phyloP scores from a whole-genome alignment of 2,113 vertebrate species.

The Tyto alba region DNA sequence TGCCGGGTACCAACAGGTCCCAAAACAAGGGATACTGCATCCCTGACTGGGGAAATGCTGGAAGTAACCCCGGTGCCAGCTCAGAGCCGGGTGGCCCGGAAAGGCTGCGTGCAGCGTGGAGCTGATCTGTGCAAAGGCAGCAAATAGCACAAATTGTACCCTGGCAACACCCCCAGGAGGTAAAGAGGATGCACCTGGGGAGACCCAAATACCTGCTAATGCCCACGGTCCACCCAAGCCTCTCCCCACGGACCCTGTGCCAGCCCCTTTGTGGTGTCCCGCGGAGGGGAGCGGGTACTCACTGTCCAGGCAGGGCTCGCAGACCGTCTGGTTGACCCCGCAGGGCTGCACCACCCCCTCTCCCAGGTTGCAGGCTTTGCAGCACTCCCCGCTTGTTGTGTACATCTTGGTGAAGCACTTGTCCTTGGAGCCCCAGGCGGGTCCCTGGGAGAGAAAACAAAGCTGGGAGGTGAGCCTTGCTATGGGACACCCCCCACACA shows the following conservation, averaged over 20 bases:
- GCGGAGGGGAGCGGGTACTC: slow-evolving; percentile 61
- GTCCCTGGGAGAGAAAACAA: background rate
- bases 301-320: slow-evolving; percentile 93
- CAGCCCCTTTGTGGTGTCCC: accelerated
- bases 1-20: accelerated
- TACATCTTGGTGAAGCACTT: slow-evolving; percentile 71
- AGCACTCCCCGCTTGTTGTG: slow-evolving; percentile 84
- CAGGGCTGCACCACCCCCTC: slow-evolving; percentile 86
- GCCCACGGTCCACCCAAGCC: accelerated
- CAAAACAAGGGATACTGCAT: no score
- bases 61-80: accelerated
- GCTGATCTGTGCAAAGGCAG: no score
- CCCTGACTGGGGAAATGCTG: no score
- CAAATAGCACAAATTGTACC: no score
- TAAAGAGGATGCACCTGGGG: accelerated
- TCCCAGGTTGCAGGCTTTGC: slow-evolving; percentile 85
- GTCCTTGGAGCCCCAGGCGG: slow-evolving; percentile 20
- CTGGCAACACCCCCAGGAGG: background rate
- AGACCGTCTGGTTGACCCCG: slow-evolving; percentile 83
- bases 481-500: background rate
- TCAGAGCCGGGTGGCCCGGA: background rate
- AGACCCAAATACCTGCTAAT: no score
- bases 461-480: background rate
- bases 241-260: accelerated
- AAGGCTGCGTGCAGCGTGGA: no score